Evolutionary conservation across 2,113 vertebrate genomes (phyloP), one percentile per base, ranked within the genome.

Genomic region (Pituophis catenifer): DNA sequence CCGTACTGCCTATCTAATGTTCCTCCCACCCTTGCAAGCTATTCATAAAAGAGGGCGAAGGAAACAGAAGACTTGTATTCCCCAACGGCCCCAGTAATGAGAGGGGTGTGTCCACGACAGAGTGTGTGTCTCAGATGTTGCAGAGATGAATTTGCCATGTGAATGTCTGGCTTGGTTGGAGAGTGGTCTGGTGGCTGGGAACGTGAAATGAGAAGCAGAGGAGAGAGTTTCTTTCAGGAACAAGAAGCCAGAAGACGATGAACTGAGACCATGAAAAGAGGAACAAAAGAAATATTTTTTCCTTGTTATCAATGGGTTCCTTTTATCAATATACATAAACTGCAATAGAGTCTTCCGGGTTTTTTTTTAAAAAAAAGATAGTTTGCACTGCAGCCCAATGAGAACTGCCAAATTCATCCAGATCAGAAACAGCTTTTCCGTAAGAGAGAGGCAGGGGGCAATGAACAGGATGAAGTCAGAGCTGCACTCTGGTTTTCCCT

Each of bases 31-130:
- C 53, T 26, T 29, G 65, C 54, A 58, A 50, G 21, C 96, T 95
- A 93, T 97, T 97, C 94, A 95, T 88, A 6, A 92, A 93, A 96
- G 95, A 95, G 88, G 95, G 91, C 89, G 92, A 96, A 94, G 93
- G 94, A 95, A 95, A 91, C 95, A 91, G 87, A 89, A 44, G 93
- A 91, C 90, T 94, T 96, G 96, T 96, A 92, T 89, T 95, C 87
- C 89, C 93, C 38, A 13, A 1, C 0, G 90, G 65, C 24, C 5
- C 89, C 88, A 92, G 86, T 97, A 97, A 97, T 0, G 33, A 97
- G 96, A 90, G 91, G 95, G 97, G 95, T 96, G 96, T 55, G 94
- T 86, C 59, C 0, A 58, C 21, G 57, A 54, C 91, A 94, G 89
- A 33, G 44, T 7, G 38, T 33, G 70, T 70, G 90, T 38, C 92